These are phyloP conservation scores for Bergia puertoricense DNA, from an alignment of 92 coral and sea anemone species.

Conservation along the genomic window DNA sequence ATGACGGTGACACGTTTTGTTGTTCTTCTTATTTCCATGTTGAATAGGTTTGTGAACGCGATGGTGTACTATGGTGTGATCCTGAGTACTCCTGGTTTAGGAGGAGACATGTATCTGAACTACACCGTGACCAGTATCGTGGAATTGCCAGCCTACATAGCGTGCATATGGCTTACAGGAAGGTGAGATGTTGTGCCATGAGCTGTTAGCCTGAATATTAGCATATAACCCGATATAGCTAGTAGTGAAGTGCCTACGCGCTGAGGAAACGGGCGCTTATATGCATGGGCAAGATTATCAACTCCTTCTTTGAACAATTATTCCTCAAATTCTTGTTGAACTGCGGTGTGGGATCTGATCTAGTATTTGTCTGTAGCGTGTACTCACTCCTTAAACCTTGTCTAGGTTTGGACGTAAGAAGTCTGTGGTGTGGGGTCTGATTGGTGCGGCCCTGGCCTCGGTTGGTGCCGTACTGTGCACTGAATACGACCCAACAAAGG, in stretches of 20 bases:
- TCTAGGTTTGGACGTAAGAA: slow-evolving; percentile 1
- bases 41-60: slow-evolving; percentile 30
- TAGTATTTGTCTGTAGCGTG: no score
- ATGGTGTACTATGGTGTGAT: slow-evolving; percentile 26
- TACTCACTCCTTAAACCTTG: no score
- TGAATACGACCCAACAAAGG: neutral
- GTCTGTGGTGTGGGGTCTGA: neutral
- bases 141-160: slow-evolving; percentile 19
- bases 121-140: slow-evolving; percentile 23
- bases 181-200: neutral
- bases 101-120: slow-evolving; percentile 29
- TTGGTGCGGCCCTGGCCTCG: neutral
- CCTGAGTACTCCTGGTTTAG: slow-evolving; percentile 12
- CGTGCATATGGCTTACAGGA: slow-evolving; percentile 10
- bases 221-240: neutral
- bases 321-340: neutral
- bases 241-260: neutral
- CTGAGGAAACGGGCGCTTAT: no score
- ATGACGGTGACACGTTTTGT: neutral
- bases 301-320: no score
- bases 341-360: no score
- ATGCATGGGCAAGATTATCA: no score
- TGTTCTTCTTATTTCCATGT: neutral
- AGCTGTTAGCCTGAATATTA: neutral
- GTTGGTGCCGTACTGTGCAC: slow-evolving; percentile 15